phyloP scores from a whole-genome alignment of 2,888 invertebrate species.

The Hypomecis atomaria region DNA sequence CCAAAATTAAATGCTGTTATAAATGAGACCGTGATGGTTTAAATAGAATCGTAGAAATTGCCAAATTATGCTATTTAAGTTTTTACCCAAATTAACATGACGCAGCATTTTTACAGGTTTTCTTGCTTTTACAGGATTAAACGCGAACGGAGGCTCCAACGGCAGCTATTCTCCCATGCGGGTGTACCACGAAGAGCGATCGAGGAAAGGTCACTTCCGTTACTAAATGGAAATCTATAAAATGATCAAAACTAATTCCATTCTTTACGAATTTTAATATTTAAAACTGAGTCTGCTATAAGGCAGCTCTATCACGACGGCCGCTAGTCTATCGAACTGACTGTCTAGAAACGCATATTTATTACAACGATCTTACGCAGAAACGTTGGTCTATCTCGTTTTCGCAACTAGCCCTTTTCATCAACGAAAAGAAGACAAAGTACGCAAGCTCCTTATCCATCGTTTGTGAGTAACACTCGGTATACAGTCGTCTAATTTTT shows the following conservation, averaged over 20 bases:
- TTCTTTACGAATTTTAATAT: not conserved
- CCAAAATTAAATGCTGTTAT: no score
- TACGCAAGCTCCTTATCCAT: not conserved
- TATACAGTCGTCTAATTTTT: not conserved
- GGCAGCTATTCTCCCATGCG: slow-evolving; percentile 91
- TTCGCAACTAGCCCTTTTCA: not conserved
- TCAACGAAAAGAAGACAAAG: not conserved
- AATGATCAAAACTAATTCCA: slow-evolving; percentile 2
- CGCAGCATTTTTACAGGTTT: no score
- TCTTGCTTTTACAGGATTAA: slow-evolving; percentile 79
- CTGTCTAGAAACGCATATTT: not conserved
- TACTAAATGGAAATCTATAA: slow-evolving; percentile 80
- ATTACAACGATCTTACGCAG: not conserved
- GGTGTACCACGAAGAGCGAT: slow-evolving; percentile 92
- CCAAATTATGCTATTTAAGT: no score
- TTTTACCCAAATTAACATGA: not conserved
- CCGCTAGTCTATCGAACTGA: not conserved
- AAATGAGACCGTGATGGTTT: no score
- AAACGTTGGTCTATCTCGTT: slow-evolving; percentile 2
- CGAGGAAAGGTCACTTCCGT: slow-evolving; percentile 92
- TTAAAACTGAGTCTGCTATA: not conserved
- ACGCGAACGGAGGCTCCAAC: slow-evolving; percentile 84
- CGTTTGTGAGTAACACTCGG: not conserved
- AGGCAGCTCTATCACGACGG: slow-evolving; percentile 3
- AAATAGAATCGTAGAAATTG: no score